A percentile compares a stretch with the other conserved stretches of the same genome.
Evolutionary conservation across 2,797 vertebrate species (phyloP).

Genomic region (Phoeniculus purpureus): DNA sequence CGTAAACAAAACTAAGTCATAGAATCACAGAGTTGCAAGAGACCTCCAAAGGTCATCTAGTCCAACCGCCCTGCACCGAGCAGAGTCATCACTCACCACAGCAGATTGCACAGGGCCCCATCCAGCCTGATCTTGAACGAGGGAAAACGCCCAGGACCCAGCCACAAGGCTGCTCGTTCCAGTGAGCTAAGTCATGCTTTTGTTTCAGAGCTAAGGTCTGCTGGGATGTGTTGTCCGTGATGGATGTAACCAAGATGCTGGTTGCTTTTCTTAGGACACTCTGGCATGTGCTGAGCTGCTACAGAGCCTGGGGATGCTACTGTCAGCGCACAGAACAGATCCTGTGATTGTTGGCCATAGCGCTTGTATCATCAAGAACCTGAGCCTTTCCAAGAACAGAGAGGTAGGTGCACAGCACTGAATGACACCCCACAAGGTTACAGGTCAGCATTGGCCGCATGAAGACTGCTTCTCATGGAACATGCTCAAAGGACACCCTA

Average conservation of each 20-base stretch:
- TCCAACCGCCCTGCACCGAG: too few relatives aligned
- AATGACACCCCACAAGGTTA: neutral
- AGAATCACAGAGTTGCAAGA: too few relatives aligned
- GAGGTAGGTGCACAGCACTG: conserved; percentile 60
- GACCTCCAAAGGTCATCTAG: too few relatives aligned
- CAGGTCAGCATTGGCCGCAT: neutral
- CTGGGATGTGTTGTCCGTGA: accelerated
- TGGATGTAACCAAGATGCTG: neutral
- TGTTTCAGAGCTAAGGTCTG: neutral
- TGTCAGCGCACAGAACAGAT: conserved; percentile 68
- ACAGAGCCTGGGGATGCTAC: conserved; percentile 72
- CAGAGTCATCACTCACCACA: too few relatives aligned
- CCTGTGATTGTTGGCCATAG: conserved; percentile 72
- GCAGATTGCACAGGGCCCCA: too few relatives aligned
- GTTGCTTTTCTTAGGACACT: conserved; percentile 71
- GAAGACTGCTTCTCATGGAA: neutral
- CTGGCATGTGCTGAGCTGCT: conserved; percentile 76
- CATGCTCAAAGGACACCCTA: neutral
- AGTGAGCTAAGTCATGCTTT: neutral
- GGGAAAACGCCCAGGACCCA: neutral
- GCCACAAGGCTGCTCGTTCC: neutral
- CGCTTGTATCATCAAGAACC: conserved; percentile 76
- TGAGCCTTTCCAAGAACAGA: conserved; percentile 64
- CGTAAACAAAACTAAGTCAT: neutral
- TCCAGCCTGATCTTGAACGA: neutral